A percentile compares a stretch with the other conserved stretches of the same genome.
These are phyloP conservation scores for Schizopygopsis pylzovi DNA, from an alignment of 2,797 vertebrate species.

Conservation along the genomic window DNA sequence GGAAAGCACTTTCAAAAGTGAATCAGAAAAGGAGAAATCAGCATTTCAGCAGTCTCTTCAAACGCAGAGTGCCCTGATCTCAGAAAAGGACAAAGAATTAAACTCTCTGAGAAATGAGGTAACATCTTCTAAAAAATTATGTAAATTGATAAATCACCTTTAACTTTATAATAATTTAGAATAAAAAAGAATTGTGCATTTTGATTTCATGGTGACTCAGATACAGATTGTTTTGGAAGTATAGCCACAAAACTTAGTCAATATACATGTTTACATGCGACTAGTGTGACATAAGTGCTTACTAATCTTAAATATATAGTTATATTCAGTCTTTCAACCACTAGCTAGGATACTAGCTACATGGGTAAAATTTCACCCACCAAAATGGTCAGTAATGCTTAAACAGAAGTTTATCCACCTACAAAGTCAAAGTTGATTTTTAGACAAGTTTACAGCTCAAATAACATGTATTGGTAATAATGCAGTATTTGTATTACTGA, in stretches of 20 bases:
- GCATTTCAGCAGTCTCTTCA: constrained; percentile 86
- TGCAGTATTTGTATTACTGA: background rate
- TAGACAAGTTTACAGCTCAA: background rate
- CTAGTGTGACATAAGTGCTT: background rate
- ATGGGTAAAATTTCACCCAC: background rate
- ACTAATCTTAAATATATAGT: background rate
- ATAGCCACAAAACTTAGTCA: background rate
- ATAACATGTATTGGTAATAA: background rate
- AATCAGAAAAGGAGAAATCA: constrained; percentile 87
- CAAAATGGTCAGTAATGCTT: background rate
- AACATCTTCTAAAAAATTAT: constrained; percentile 21
- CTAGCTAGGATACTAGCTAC: background rate
- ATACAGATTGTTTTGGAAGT: background rate
- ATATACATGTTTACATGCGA: background rate
- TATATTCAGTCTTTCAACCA: background rate
- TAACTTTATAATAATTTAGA: background rate
- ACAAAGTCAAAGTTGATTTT: background rate
- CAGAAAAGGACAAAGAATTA: constrained; percentile 88
- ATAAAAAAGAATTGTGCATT: background rate
- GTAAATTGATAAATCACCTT: background rate
- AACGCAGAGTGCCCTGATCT: constrained; percentile 92
- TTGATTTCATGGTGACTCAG: background rate
- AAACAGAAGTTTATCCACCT: background rate
- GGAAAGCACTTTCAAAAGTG: constrained; percentile 85
- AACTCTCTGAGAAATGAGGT: constrained; percentile 89